These are phyloP conservation scores for Spongilla lacustris DNA, from an alignment of 37 sponge, comb jelly and placozoan genomes.

Conservation along the genomic window DNA sequence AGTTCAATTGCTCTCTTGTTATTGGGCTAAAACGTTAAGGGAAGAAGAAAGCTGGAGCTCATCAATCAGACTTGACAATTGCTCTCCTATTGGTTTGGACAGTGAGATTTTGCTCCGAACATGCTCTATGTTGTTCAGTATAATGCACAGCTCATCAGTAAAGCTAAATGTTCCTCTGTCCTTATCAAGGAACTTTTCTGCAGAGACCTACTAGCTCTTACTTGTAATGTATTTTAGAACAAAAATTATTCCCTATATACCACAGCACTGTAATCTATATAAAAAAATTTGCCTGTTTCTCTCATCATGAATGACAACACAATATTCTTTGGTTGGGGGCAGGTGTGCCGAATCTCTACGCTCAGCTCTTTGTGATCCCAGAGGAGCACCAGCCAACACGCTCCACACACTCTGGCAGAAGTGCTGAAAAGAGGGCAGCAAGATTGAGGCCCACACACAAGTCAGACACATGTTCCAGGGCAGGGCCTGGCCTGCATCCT, in stretches of 20 bases:
- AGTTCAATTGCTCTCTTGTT: neutral
- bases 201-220: neutral
- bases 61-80: neutral
- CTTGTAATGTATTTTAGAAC: too few species aligned
- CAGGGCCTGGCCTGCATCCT: neutral
- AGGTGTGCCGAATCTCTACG: neutral
- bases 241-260: too few species aligned
- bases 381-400: neutral
- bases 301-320: too few species aligned
- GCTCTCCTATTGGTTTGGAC: neutral
- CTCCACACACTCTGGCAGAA: neutral
- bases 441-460: neutral
- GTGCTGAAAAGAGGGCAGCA: neutral
- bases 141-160: slow-evolving; percentile 34
- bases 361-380: neutral
- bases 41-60: slow-evolving; percentile 21
- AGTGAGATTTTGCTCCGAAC: neutral
- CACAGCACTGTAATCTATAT: too few species aligned
- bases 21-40: neutral
- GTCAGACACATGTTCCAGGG: neutral
- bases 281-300: too few species aligned
- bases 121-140: slow-evolving; percentile 60
- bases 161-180: neutral
- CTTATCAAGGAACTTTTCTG: neutral
- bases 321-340: too few species aligned